These are phyloP conservation scores for Campylomormyrus tamandua DNA, from an alignment of 2,113 vertebrate species.

Conservation along the genomic window DNA sequence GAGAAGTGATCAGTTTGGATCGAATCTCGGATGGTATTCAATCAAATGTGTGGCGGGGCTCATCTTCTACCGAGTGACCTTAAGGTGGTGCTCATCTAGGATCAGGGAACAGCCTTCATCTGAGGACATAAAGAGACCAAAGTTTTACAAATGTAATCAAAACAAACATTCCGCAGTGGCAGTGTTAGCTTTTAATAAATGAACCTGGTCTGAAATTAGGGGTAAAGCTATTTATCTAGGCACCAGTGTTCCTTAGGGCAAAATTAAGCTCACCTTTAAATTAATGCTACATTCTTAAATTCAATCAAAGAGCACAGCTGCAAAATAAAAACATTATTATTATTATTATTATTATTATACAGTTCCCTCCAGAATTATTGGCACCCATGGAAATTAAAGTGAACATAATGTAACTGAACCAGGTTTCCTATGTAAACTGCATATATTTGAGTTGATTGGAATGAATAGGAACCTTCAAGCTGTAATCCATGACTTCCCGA, in stretches of 20 bases:
- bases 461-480: too few species aligned
- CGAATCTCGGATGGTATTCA: neutral
- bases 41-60: neutral
- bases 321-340: neutral
- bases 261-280: neutral
- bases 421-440: too few species aligned
- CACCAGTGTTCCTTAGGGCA: neutral
- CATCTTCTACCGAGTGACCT: neutral
- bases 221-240: neutral
- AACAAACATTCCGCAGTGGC: neutral
- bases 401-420: too few species aligned
- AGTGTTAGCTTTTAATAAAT: neutral
- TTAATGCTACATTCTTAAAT: neutral
- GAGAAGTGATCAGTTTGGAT: neutral
- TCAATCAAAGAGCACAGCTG: neutral
- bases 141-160: neutral
- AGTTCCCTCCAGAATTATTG: too few species aligned
- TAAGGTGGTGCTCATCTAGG: neutral
- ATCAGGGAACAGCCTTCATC: neutral
- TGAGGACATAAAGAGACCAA: neutral
- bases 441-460: too few species aligned
- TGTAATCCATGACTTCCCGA: too few species aligned
- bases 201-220: neutral
- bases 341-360: too few species aligned
- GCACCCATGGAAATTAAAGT: too few species aligned